These are phyloP conservation scores for Apeltes quadracus DNA, from an alignment of 2,113 vertebrate species.

Conservation along the genomic window DNA sequence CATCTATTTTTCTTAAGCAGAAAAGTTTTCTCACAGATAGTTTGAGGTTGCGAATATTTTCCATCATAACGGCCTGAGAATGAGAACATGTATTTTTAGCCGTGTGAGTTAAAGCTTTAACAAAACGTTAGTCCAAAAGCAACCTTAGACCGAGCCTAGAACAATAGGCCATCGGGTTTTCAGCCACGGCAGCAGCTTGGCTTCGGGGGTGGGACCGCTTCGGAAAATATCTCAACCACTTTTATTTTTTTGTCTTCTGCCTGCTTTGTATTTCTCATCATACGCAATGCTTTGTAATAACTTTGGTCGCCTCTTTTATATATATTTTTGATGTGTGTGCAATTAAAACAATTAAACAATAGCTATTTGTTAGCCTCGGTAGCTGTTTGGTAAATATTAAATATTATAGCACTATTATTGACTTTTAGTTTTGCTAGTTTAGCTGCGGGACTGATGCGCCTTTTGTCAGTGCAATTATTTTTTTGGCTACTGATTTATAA, in stretches of 20 bases:
- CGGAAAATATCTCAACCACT: neutral
- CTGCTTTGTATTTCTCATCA: neutral
- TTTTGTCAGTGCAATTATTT: neutral
- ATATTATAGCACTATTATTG: neutral
- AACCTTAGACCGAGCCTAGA: neutral
- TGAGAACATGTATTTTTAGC: neutral
- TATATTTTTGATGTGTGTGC: too few species aligned
- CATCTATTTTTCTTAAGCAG: constrained; percentile 10
- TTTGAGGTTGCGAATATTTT: constrained; percentile 13
- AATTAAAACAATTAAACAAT: too few species aligned
- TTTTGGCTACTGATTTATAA: neutral
- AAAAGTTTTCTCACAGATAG: constrained; percentile 10
- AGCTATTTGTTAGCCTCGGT: too few species aligned
- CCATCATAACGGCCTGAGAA: neutral
- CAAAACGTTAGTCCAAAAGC: neutral
- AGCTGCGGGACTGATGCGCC: neutral
- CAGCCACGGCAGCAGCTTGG: neutral
- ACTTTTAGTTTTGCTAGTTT: neutral
- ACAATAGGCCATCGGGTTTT: neutral
- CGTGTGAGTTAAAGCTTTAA: neutral
- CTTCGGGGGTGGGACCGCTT: neutral
- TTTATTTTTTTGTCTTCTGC: neutral
- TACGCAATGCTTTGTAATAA: neutral
- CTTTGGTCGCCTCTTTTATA: neutral
- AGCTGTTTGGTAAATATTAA: neutral